phyloP scores from a whole-genome alignment of 2,888 invertebrate species.

The Deilephila porcellus region DNA sequence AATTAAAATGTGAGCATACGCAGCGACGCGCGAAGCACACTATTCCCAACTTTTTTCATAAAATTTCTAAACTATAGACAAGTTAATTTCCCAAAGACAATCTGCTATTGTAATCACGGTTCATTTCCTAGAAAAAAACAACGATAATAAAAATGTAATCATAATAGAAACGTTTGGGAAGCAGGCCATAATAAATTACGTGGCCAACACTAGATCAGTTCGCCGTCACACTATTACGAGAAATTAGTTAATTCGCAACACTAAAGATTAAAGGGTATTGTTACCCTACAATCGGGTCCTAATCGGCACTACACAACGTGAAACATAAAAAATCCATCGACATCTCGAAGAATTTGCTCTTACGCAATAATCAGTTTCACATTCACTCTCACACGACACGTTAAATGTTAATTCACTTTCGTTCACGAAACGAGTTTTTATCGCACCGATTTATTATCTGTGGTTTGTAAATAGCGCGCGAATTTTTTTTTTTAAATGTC shows the following conservation, averaged over 20 bases:
- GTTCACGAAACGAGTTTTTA: conserved; percentile 69
- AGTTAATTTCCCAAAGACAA: conserved; percentile 40
- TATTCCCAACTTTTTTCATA: conserved; percentile 61
- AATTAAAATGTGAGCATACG: conserved; percentile 55
- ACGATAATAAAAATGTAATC: conserved; percentile 35
- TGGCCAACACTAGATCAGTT: conserved; percentile 19
- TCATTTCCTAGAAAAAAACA: conserved; percentile 52
- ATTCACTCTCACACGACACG: conserved; percentile 77
- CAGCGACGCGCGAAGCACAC: conserved; percentile 40
- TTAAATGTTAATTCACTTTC: conserved; percentile 79
- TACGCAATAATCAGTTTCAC: conserved; percentile 76
- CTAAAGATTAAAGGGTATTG: conserved; percentile 17
- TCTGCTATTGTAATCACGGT: conserved; percentile 35
- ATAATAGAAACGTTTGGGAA: conserved; percentile 48
- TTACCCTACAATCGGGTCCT: conserved; percentile 38
- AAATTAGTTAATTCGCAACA: conserved; percentile 36
- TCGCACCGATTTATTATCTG: conserved; percentile 46
- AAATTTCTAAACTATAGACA: conserved; percentile 57
- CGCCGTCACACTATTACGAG: conserved; percentile 31
- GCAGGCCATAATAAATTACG: conserved; percentile 47
- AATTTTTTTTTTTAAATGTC: conserved; percentile 51
- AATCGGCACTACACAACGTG: conserved; percentile 38
- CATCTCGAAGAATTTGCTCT: conserved; percentile 59
- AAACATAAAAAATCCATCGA: conserved; percentile 54
- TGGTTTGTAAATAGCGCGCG: conserved; percentile 57